phyloP scores from a whole-genome alignment of 2,797 vertebrate genomes.

The Centropyge bicolor region DNA sequence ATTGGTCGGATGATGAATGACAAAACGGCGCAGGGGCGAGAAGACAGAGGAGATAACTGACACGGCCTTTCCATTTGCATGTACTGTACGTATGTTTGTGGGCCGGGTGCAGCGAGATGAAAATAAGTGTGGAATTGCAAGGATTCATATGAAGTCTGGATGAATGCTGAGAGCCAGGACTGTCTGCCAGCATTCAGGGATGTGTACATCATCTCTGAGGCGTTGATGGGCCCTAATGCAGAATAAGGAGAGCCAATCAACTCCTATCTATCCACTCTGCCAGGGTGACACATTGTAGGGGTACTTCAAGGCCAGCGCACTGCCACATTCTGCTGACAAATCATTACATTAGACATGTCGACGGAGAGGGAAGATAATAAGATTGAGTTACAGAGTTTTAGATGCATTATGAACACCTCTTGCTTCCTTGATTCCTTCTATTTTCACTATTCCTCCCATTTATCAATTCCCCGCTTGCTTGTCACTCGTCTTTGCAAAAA shows the following conservation, averaged over 20 bases:
- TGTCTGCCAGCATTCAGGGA: conserved; percentile 79
- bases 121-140: conserved; percentile 56
- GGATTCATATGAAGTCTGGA: conserved; percentile 62
- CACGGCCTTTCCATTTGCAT: conserved; percentile 65
- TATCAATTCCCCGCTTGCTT: conserved; percentile 45
- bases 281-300: conserved; percentile 78
- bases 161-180: conserved; percentile 70
- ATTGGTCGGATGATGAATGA: conserved; percentile 61
- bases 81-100: conserved; percentile 59
- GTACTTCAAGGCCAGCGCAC: conserved; percentile 78
- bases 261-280: conserved; percentile 78
- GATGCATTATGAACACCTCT: conserved; percentile 74
- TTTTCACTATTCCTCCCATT: conserved; percentile 58
- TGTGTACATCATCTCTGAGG: conserved; percentile 80
- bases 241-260: conserved; percentile 86
- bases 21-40: conserved; percentile 41
- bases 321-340: conserved; percentile 81
- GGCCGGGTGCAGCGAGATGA: conserved; percentile 41
- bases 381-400: conserved; percentile 78
- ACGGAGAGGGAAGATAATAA: conserved; percentile 74
- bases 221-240: conserved; percentile 83
- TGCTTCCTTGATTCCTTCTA: conserved; percentile 64
- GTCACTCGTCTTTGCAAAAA: conserved; percentile 37
- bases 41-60: conserved; percentile 58
- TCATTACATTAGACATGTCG: conserved; percentile 80